Evolutionary conservation across 1,140 invertebrate genomes (phyloP), one percentile per base, ranked within the genome.

Genomic region (Diorhabda sublineata): DNA sequence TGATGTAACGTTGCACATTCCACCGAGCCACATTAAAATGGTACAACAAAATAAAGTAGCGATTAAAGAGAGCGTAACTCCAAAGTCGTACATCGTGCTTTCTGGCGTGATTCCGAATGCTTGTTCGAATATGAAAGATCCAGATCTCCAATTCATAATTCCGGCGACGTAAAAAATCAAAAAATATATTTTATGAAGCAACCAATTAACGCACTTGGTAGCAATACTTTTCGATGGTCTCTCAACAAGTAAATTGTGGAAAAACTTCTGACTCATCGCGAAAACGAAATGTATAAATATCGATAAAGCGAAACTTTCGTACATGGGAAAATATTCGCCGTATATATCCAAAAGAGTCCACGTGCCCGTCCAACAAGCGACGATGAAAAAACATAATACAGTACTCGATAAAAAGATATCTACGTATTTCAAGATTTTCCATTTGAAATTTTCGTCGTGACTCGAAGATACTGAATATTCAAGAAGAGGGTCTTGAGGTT

Each of bases 391-490:
- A 2, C 85, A 83, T 3, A 91, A 83, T 3, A 91, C 67, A 47
- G 81, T 75, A 8, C 63, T 44, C 5, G 90, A 89, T 71, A 93
- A 83, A n/a, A 90, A 74, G 8, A 86, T 84, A 79, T 94, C 92
- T 57, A 91, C 80, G 60, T 6, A 52, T 52, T 52, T 9, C 47
- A 52, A 26, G 26, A 26, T 26, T 26, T 26, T 26, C 26, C 26
- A 26, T 26, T 26, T 26, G 26, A 26, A 26, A 26, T 26, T 26
- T 26, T 26, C 26, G 26, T 26, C 26, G 26, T 26, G 26, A 26
- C 26, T 26, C 26, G 26, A 26, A 26, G 26, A 26, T 26, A 26
- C 26, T 26, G 26, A 26, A 26, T 26, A 26, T 26, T 26, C 26
- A 26, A 26, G 26, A 26, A 26, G 26, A 26, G 26, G 26, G 26